Percentiles rank a stretch among this genome's conserved stretches.
These are phyloP conservation scores for Oncorhynchus nerka DNA, from an alignment of 2,113 vertebrate genomes.

Conservation along the genomic window DNA sequence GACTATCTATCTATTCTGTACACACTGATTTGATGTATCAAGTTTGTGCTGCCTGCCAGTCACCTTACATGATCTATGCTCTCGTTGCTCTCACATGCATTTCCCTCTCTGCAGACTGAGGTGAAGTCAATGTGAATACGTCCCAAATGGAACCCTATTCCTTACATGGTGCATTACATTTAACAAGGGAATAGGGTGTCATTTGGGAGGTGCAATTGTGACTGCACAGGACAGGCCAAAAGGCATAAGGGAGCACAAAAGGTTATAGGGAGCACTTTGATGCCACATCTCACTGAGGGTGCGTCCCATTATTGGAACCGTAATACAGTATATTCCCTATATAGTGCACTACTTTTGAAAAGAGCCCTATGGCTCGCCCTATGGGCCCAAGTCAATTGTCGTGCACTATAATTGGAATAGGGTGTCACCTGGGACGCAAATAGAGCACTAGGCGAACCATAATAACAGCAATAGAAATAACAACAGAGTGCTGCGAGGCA, in stretches of 20 bases:
- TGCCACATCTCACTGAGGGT: slow-evolving; percentile 8
- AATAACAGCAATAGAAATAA: slow-evolving; percentile 9
- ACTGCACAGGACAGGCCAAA: slow-evolving; percentile 6
- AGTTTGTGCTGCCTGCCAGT: background rate
- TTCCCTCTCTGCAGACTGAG: background rate
- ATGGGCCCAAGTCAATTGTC: no score
- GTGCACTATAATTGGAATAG: no score
- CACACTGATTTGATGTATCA: background rate
- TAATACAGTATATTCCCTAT: no score
- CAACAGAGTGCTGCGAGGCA: background rate
- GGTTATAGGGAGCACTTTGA: slow-evolving; percentile 14
- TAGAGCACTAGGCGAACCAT: no score
- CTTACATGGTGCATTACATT: no score
- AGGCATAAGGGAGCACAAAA: slow-evolving; percentile 3
- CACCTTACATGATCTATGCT: background rate
- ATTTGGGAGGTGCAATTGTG: no score
- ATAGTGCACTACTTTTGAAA: no score
- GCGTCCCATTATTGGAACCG: no score
- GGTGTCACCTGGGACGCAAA: no score
- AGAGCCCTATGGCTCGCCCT: no score
- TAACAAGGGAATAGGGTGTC: no score
- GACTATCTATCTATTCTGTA: background rate
- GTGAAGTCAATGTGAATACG: background rate
- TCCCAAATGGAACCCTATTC: no score
- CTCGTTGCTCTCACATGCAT: background rate